These are phyloP conservation scores for Aspidoscelis tigris DNA, from an alignment of 2,113 vertebrate species.

Conservation along the genomic window DNA sequence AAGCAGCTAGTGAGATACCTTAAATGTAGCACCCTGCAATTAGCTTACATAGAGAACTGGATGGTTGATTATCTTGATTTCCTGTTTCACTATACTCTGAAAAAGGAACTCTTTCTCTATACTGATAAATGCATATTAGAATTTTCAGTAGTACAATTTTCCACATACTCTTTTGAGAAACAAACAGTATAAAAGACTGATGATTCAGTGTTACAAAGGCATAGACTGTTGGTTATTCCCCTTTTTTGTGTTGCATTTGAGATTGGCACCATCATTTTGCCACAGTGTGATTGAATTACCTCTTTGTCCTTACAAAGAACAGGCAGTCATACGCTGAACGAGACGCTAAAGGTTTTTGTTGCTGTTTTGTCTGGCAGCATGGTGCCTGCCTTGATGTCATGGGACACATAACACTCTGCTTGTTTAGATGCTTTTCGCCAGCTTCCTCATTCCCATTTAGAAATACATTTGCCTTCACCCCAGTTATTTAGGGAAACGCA, in stretches of 20 bases:
- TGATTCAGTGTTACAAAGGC: constrained; percentile 33
- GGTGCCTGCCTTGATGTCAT: constrained; percentile 73
- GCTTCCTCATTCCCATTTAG: not conserved
- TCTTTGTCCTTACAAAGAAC: constrained; percentile 72
- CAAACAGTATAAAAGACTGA: constrained; percentile 42
- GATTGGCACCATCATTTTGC: constrained; percentile 69
- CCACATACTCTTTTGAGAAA: not conserved
- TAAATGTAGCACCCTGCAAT: constrained; percentile 27
- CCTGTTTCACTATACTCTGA: not conserved
- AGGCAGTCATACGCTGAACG: constrained; percentile 59
- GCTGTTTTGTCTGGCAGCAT: constrained; percentile 69
- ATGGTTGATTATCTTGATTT: constrained; percentile 11
- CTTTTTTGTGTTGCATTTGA: constrained; percentile 47
- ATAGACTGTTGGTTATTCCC: constrained; percentile 43
- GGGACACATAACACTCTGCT: constrained; percentile 65
- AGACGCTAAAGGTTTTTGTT: constrained; percentile 77
- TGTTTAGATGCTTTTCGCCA: constrained; percentile 1
- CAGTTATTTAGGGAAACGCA: not conserved
- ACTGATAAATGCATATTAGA: not conserved
- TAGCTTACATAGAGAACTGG: constrained; percentile 18
- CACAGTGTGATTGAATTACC: constrained; percentile 76
- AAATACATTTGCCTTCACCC: too few species aligned
- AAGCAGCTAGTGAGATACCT: constrained; percentile 33
- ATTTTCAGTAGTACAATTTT: constrained; percentile 6
- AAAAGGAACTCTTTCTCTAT: constrained; percentile 10